phyloP scores from a whole-genome alignment of 2,888 invertebrate species.

The Sussaba pulchella region DNA sequence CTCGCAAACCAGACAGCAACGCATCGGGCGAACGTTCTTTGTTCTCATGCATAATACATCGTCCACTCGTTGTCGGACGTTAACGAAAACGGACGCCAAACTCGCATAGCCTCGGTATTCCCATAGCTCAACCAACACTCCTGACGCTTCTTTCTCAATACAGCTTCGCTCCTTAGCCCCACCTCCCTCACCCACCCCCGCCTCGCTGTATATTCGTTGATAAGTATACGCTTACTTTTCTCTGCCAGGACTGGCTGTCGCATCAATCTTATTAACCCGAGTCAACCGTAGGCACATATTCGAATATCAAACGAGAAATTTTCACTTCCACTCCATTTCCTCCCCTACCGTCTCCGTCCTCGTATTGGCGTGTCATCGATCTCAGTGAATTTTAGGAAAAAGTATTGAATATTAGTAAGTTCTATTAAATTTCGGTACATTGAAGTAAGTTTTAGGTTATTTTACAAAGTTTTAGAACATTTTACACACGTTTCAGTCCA shows the following conservation, averaged over 20 bases:
- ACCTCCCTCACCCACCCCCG: no score
- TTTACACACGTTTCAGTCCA: no score
- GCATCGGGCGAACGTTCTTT: conserved; percentile 70
- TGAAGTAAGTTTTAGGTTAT: no score
- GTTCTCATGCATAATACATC: conserved; percentile 80
- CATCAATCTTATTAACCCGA: conserved; percentile 53
- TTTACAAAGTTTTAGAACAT: no score
- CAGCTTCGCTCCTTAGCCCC: conserved; percentile 13
- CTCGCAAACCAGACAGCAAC: no score
- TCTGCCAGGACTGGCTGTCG: neutral
- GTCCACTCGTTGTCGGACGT: conserved; percentile 71
- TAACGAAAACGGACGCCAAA: conserved; percentile 78
- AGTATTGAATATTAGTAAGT: no score
- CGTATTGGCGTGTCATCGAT: neutral
- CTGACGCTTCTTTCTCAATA: conserved; percentile 1
- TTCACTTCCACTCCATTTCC: conserved; percentile 2
- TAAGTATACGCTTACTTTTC: neutral
- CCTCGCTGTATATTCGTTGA: neutral
- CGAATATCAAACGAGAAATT: conserved; percentile 51
- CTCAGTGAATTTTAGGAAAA: no score
- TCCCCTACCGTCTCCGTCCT: neutral
- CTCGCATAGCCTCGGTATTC: conserved; percentile 61
- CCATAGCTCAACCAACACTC: conserved; percentile 16
- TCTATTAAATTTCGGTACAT: no score
- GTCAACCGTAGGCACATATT: conserved; percentile 24